phyloP scores from a whole-genome alignment of 2,888 invertebrate species.

The Torymus tubicola region DNA sequence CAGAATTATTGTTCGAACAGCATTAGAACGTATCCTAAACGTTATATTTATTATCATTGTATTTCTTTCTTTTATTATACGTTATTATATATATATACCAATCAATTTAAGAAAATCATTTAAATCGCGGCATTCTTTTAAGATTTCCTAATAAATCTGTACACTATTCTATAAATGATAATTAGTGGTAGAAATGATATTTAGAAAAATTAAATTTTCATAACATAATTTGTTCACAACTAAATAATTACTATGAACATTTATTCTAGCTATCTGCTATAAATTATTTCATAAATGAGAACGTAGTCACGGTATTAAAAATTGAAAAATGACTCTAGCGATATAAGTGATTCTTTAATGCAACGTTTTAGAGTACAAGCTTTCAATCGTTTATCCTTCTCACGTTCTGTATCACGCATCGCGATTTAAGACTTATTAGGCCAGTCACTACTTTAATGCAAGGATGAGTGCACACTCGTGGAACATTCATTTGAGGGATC shows the following conservation, averaged over 20 bases:
- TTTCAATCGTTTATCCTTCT: slow-evolving; percentile 51
- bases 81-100: slow-evolving; percentile 16
- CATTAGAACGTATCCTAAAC: slow-evolving; percentile 72
- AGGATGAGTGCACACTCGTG: slow-evolving; percentile 62
- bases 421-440: slow-evolving; percentile 71
- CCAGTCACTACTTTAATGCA: slow-evolving; percentile 74
- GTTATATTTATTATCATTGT: slow-evolving; percentile 57
- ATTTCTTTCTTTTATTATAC: slow-evolving; percentile 60
- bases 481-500: slow-evolving; percentile 51
- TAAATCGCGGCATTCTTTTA: slow-evolving; percentile 25
- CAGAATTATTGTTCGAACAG: slow-evolving; percentile 77
- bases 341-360: slow-evolving; percentile 49
- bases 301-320: not conserved
- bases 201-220: slow-evolving; percentile 4
- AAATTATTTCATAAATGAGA: slow-evolving; percentile 3
- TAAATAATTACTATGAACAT: too few species aligned
- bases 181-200: not conserved
- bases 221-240: not conserved
- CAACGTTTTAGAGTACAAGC: slow-evolving; percentile 58
- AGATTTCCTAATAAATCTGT: not conserved
- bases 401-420: slow-evolving; percentile 60
- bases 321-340: slow-evolving; percentile 28
- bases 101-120: slow-evolving; percentile 45
- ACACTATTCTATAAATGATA: slow-evolving; percentile 9
- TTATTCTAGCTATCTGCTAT: not conserved